A percentile compares a stretch with the other conserved stretches of the same genome.
These are phyloP conservation scores for Cichladusa arquata DNA, from an alignment of 2,113 vertebrate genomes.

Conservation along the genomic window DNA sequence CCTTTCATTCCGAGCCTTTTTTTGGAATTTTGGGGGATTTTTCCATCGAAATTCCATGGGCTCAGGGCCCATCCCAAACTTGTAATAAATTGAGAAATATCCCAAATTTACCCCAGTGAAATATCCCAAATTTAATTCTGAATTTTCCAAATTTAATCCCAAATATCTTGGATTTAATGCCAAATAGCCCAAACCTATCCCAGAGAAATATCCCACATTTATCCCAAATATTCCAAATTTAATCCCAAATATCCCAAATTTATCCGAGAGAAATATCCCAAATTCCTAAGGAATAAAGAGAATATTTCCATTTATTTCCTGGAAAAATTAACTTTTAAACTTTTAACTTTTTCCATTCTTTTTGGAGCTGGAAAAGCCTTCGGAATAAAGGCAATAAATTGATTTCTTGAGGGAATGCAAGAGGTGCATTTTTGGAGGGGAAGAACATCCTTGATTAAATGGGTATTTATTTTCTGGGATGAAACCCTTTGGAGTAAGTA, in stretches of 20 bases:
- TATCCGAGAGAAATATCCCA: not conserved
- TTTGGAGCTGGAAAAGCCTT: not conserved
- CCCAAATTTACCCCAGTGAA: too few species aligned
- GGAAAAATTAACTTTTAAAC: not conserved
- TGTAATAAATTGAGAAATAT: not conserved
- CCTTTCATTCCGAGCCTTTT: not conserved
- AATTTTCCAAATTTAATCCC: too few species aligned
- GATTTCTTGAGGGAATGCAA: not conserved
- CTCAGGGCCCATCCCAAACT: too few species aligned
- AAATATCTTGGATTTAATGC: too few species aligned
- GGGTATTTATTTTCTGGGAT: not conserved
- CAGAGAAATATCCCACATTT: not conserved
- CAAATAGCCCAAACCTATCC: too few species aligned
- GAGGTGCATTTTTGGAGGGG: not conserved
- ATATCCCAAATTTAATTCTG: not conserved
- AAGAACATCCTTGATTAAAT: not conserved
- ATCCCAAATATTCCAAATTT: not conserved
- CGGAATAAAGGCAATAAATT: not conserved
- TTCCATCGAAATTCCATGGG: rapidly evolving
- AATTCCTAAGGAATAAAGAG: not conserved
- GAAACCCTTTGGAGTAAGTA: not conserved
- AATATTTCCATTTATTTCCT: not conserved
- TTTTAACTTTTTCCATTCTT: too few species aligned
- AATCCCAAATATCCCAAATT: not conserved
- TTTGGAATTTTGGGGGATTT: not conserved